Evolutionary conservation across 2,113 vertebrate genomes (phyloP).

Genomic region (Columba livia): DNA sequence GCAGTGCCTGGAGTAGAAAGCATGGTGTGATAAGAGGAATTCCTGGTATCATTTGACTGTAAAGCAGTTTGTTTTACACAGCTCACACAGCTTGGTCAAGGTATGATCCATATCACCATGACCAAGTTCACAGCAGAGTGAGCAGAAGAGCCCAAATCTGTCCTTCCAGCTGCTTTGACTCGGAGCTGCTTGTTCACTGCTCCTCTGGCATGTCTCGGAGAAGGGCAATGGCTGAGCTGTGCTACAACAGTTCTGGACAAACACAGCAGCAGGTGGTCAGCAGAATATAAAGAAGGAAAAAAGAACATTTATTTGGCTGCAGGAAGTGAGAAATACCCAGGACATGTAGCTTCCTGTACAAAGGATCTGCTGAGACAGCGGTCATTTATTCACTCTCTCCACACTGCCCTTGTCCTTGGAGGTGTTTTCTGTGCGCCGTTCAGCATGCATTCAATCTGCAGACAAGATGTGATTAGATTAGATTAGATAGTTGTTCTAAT

Average conservation of each 20-base stretch:
- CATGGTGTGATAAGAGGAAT: background rate
- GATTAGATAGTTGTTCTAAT: background rate
- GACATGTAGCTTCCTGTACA: background rate
- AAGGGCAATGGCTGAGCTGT: background rate
- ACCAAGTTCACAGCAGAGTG: background rate
- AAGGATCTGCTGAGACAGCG: background rate
- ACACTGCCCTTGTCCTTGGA: background rate
- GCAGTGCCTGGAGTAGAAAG: background rate
- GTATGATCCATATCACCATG: background rate
- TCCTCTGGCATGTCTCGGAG: rapidly evolving
- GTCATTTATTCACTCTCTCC: background rate
- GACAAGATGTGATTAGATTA: background rate
- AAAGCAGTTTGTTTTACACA: background rate
- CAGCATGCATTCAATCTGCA: background rate
- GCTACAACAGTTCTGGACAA: background rate
- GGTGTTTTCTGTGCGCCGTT: background rate
- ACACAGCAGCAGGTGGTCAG: background rate
- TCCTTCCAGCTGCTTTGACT: background rate
- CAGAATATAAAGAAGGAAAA: background rate
- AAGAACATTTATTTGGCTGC: background rate
- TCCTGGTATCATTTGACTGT: background rate
- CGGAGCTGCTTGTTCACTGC: background rate
- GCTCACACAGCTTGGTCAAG: background rate
- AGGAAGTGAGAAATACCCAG: background rate
- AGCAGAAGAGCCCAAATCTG: background rate